Evolutionary conservation across 2,797 vertebrate species (phyloP).

Genomic region (Strix occidentalis): DNA sequence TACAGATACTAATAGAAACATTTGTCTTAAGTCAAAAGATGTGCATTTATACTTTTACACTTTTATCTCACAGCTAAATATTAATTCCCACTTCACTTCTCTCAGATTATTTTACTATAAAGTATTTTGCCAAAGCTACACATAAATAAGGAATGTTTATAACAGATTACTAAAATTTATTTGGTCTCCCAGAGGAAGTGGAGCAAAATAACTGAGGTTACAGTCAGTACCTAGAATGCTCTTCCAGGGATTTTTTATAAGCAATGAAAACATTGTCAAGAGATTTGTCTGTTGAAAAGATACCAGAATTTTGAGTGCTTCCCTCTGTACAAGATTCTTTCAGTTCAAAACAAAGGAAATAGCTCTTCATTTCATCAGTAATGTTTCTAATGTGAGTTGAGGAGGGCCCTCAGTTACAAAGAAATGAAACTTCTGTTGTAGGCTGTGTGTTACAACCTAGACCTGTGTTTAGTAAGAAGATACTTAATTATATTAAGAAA

Average conservation of each 20-base stretch:
- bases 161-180: not conserved
- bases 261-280: not conserved
- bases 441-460: constrained; percentile 34
- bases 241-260: not conserved
- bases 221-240: not conserved
- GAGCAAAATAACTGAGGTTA: not conserved
- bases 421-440: not conserved
- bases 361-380: constrained; percentile 14
- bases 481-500: constrained; percentile 66
- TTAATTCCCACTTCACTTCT: not conserved
- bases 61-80: not conserved
- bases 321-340: not conserved
- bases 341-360: constrained; percentile 31
- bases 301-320: not conserved
- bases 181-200: not conserved
- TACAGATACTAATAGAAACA: not conserved
- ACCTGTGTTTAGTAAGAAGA: constrained; percentile 52
- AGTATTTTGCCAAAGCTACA: not conserved
- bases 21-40: not conserved
- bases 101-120: not conserved
- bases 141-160: not conserved
- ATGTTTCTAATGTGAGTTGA: constrained; percentile 23
- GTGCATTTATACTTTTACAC: no score
- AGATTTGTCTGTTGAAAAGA: not conserved
- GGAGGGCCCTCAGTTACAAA: constrained; percentile 16